Evolutionary conservation across 1,140 invertebrate genomes (phyloP).

Genomic region (Drosophila pandora): DNA sequence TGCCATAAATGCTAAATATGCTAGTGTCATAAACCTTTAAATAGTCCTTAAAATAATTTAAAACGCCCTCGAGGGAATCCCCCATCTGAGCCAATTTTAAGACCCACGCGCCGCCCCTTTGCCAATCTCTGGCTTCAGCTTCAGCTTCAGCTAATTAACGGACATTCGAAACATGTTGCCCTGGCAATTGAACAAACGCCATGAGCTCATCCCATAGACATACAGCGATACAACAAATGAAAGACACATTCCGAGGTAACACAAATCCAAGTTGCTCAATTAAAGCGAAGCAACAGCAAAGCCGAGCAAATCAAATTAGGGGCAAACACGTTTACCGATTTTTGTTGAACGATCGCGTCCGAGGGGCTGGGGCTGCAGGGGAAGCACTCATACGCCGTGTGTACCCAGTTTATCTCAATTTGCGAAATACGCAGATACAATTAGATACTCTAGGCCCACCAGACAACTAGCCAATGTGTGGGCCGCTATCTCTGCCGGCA

Average conservation of each 20-base stretch:
- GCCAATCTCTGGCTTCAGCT: constrained; percentile 27
- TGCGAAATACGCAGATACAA: constrained; percentile 56
- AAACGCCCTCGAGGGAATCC: not conserved
- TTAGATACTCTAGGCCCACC: constrained; percentile 34
- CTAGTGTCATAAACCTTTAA: not conserved
- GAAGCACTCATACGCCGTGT: constrained; percentile 41
- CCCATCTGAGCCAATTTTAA: constrained; percentile 24
- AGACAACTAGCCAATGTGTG: constrained; percentile 28
- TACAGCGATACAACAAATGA: not conserved
- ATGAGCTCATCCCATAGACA: constrained; percentile 58
- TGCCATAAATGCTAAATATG: not conserved
- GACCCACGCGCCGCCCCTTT: constrained; percentile 25
- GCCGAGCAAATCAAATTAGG: constrained; percentile 67
- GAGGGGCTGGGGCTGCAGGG: no score
- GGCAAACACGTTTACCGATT: constrained; percentile 70
- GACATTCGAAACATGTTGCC: constrained; percentile 40
- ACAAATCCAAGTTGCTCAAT: constrained; percentile 61
- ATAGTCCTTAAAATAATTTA: not conserved
- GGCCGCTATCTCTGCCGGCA: constrained; percentile 12
- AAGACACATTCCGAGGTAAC: constrained; percentile 31
- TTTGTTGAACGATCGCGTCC: constrained; percentile 18
- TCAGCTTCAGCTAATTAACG: constrained; percentile 54
- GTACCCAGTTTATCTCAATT: constrained; percentile 64
- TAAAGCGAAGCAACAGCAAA: constrained; percentile 29
- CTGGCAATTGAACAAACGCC: constrained; percentile 50